Percentiles rank a stretch among this genome's conserved stretches.
phyloP scores from a whole-genome alignment of 2,888 invertebrate species.

The Callyntrura sp. region DNA sequence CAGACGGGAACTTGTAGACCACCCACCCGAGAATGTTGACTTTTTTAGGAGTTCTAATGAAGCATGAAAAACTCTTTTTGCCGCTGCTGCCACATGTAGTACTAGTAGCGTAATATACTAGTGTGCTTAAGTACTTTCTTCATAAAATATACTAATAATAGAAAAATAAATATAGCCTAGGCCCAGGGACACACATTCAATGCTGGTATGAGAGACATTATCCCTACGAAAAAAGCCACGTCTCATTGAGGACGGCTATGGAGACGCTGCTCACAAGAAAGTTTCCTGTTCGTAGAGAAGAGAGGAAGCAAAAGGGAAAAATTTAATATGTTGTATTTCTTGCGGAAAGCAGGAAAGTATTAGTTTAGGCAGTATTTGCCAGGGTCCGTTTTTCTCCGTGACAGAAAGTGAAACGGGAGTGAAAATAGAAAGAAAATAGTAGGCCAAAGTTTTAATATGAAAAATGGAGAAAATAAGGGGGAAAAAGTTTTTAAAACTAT shows the following conservation, averaged over 20 bases:
- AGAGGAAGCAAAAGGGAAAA: neutral
- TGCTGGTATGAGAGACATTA: no score
- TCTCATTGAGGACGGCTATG: no score
- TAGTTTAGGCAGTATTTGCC: no score
- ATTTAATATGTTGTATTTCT: constrained; percentile 29
- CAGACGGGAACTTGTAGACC: neutral
- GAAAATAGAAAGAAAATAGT: neutral
- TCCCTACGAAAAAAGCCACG: no score
- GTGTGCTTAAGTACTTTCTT: constrained; percentile 14
- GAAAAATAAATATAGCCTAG: no score
- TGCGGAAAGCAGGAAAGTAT: no score
- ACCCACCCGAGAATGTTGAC: constrained; percentile 35
- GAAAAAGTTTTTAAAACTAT: constrained; percentile 29
- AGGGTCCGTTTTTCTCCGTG: neutral
- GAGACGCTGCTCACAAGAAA: no score
- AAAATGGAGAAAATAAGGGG: constrained; percentile 33
- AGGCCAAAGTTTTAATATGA: constrained; percentile 40
- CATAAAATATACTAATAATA: constrained; percentile 31
- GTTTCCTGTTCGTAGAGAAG: neutral
- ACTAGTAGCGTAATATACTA: no score
- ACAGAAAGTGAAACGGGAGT: no score
- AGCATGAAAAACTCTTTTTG: constrained; percentile 34
- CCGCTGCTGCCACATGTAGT: no score
- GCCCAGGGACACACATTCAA: no score
- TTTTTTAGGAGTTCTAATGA: constrained; percentile 50